Conservation (phyloP, 92 coral and sea anemone species). For the Nematostella vectensis region DNA sequence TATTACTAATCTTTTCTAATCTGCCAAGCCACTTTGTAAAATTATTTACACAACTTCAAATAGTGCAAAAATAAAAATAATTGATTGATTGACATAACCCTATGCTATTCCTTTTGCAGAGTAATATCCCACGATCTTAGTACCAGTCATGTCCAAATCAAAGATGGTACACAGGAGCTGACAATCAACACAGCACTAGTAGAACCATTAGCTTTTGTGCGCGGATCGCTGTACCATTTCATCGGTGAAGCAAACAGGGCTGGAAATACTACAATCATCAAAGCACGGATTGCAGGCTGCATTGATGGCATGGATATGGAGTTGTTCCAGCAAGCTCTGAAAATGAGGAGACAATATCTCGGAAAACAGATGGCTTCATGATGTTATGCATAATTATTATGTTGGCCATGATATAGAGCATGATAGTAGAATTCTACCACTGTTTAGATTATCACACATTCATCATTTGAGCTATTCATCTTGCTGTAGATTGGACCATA, state of each 20-base stretch:
- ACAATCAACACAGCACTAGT: conserved; percentile 47
- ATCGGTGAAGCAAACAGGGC: conserved; percentile 45
- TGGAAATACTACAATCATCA: conserved; percentile 24
- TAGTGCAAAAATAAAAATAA: too few relatives aligned
- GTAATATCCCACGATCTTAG: conserved; percentile 48
- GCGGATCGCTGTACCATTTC: conserved; percentile 64
- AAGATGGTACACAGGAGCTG: conserved; percentile 44
- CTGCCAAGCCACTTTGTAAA: too few relatives aligned
- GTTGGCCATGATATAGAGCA: too few relatives aligned
- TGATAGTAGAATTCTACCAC: too few relatives aligned
- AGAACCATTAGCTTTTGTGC: conserved; percentile 75
- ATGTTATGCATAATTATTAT: too few relatives aligned
- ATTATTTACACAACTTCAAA: too few relatives aligned
- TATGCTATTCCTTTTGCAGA: conserved; percentile 15
- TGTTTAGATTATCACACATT: too few relatives aligned
- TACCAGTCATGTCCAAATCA: conserved; percentile 46
- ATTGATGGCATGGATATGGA: conserved; percentile 67
- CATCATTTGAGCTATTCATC: too few relatives aligned
- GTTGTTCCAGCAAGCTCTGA: conserved; percentile 64
- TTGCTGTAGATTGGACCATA: too few relatives aligned
- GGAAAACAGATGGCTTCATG: conserved; percentile 23
- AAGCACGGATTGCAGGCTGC: conserved; percentile 60
- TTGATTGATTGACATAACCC: too few relatives aligned
- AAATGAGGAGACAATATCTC: conserved; percentile 47
- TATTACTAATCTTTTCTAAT: too few relatives aligned